Conservation (phyloP, 2,797 vertebrate species). For the Eulemur rubriventer region DNA sequence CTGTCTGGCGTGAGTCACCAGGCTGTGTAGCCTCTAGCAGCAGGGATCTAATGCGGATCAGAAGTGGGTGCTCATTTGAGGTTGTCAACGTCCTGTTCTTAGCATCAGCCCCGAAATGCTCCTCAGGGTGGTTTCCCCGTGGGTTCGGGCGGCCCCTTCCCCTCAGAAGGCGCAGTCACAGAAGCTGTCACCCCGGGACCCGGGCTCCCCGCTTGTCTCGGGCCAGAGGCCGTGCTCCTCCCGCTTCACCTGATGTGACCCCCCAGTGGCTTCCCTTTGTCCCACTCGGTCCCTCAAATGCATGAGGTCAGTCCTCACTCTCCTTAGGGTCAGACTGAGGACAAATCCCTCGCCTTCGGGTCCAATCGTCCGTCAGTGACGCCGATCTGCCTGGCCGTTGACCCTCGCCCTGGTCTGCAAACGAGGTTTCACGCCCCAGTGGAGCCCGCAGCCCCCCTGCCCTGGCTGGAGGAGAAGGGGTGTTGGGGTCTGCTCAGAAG, state of each 20-base stretch:
- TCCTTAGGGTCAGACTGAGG: background rate
- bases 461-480: no score
- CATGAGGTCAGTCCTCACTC: background rate
- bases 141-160: no score
- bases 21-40: background rate
- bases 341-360: background rate
- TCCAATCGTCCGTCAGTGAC: no score
- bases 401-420: no score
- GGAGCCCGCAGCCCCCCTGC: no score
- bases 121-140: background rate
- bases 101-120: background rate
- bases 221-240: background rate
- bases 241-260: background rate
- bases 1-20: background rate
- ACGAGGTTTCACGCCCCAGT: no score
- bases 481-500: no score
- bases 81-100: background rate
- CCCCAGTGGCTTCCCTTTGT: background rate
- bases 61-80: background rate
- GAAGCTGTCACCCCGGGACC: background rate
- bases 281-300: background rate
- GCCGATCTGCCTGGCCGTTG: no score
- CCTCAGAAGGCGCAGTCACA: background rate
- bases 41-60: background rate
- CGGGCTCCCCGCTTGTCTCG: background rate